phyloP scores from a whole-genome alignment of 2,113 vertebrate species.

The Dipodomys merriami region DNA sequence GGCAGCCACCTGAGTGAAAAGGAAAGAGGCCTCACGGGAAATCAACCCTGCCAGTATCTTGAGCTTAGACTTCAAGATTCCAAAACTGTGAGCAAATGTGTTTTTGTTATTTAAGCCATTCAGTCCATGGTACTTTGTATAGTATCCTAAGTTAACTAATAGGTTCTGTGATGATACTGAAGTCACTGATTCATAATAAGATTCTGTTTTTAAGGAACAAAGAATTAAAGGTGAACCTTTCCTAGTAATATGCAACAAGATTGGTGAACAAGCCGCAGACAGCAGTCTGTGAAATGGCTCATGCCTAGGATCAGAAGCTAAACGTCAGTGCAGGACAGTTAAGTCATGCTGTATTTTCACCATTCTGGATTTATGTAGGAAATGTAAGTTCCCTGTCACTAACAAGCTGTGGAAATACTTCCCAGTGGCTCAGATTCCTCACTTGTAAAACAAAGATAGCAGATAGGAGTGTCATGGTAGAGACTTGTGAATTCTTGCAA shows the following conservation, averaged over 20 bases:
- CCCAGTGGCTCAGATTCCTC: not conserved
- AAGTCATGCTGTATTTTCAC: not conserved
- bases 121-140: not conserved
- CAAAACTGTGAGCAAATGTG: not conserved
- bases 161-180: not conserved
- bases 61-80: not conserved
- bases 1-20: not conserved
- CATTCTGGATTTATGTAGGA: not conserved
- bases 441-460: not conserved
- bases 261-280: not conserved
- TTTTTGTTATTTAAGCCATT: not conserved
- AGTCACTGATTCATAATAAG: not conserved
- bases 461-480: rapidly evolving
- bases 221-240: not conserved
- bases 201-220: not conserved
- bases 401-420: not conserved
- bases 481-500: not conserved
- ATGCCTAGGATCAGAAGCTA: not conserved
- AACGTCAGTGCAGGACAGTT: not conserved
- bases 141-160: not conserved
- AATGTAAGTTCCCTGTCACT: not conserved
- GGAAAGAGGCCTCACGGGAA: not conserved
- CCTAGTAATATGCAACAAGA: not conserved
- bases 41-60: not conserved
- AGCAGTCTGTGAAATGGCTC: not conserved